These are phyloP conservation scores for Oenanthe oenanthe DNA, from an alignment of 2,113 vertebrate genomes.

Conservation along the genomic window DNA sequence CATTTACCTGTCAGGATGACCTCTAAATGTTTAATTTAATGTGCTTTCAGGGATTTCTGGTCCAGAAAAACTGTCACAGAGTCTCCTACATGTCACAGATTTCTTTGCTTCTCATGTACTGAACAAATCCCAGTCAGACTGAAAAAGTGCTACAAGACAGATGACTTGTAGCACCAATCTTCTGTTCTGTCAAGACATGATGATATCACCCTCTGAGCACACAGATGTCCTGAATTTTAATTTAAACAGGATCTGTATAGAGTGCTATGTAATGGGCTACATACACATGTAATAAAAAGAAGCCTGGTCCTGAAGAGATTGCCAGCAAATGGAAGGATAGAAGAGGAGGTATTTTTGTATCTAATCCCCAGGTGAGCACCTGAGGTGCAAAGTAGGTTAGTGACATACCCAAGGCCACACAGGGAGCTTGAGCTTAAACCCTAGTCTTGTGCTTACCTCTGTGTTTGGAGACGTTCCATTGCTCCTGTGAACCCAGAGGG, in stretches of 20 bases:
- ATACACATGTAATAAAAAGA: background rate
- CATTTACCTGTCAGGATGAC: background rate
- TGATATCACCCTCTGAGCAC: background rate
- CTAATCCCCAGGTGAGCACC: background rate
- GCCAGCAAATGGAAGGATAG: background rate
- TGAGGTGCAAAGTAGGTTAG: background rate
- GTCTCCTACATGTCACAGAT: background rate
- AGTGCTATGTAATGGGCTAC: background rate
- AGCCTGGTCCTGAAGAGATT: background rate
- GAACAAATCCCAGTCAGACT: background rate
- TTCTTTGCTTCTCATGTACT: background rate
- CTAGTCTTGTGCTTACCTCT: slow-evolving; percentile 30
- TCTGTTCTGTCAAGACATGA: background rate
- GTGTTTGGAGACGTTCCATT: slow-evolving; percentile 65
- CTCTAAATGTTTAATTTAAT: background rate
- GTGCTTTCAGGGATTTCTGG: background rate
- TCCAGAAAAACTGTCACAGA: background rate
- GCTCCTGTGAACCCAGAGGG: slow-evolving; percentile 70
- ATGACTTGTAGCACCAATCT: background rate
- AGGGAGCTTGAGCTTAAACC: background rate
- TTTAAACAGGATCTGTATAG: background rate
- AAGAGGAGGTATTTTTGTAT: background rate
- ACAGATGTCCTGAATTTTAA: background rate
- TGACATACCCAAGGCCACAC: background rate
- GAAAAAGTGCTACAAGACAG: background rate